Evolutionary conservation across 2,888 invertebrate species (phyloP), one percentile per base, ranked within the genome.

Genomic region (Apamea epomidion): DNA sequence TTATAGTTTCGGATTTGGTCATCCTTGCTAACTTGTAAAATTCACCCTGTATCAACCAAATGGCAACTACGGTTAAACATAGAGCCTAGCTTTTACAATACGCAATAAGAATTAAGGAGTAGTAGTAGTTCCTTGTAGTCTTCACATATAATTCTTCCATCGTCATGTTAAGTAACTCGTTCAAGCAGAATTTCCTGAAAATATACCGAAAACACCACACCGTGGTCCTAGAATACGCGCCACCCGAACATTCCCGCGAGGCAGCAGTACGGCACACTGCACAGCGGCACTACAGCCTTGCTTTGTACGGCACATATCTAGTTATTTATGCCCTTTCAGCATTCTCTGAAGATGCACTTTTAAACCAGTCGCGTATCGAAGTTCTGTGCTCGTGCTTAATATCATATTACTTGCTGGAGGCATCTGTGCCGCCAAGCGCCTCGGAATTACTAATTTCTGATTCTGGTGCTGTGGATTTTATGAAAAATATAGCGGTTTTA

Each of bases 321-420:
- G 76, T 88, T 88, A 89, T 89, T 88, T 88, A 88, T 88, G 88
- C 78, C 81, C 37, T 87, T 85, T 79, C 86, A 82, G 78, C 72
- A 70, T 77, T 37, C 74, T 51, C 67, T 72, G 32, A 89, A 82
- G 68, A 85, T 89, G 88, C 83, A 88, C 69, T 82, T 83, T 89
- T 83, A 75, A 72, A 75, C 58, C 64, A 74, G 76, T 65, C 87
- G 77, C 75, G 72, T 85, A 83, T 88, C 82, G 79, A 75, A 75
- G 65, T 51, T 65, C 72, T 74, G 48, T 70, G 85, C 18, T 65
- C 75, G 75, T 77, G 74, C 58, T 78, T 70, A 78, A 82, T 81
- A 87, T 87, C 67, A 82, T 87, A 87, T 74, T 74, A 80, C 64
- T 78, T 32, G 75, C 72, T 58, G 64, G 72, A 77, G 73, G 74